These are phyloP conservation scores for Idaea straminata DNA, from an alignment of 2,888 invertebrate genomes.

Conservation along the genomic window DNA sequence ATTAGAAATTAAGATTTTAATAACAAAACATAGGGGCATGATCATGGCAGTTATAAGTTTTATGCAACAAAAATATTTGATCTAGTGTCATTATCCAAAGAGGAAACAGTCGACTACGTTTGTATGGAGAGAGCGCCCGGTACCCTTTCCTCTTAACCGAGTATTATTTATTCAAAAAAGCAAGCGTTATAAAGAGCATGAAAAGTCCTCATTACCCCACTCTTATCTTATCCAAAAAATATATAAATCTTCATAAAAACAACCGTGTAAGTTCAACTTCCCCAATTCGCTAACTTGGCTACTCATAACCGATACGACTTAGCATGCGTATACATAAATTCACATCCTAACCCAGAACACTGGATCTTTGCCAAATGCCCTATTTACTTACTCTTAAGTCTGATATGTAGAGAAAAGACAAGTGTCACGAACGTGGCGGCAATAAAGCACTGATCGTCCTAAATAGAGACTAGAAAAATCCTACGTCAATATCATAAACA, in stretches of 20 bases:
- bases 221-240: neutral
- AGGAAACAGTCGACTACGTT: too few relatives aligned
- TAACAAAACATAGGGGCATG: too few relatives aligned
- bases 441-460: neutral
- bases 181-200: too few relatives aligned
- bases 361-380: neutral
- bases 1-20: too few relatives aligned
- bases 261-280: neutral
- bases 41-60: too few relatives aligned
- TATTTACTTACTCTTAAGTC: neutral
- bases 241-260: neutral
- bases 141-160: too few relatives aligned
- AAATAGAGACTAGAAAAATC: neutral
- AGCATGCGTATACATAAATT: slow-evolving; percentile 28
- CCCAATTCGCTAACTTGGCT: slow-evolving; percentile 10
- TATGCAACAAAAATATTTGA: too few relatives aligned
- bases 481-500: neutral
- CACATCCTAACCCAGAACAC: slow-evolving; percentile 1
- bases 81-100: too few relatives aligned
- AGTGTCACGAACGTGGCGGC: neutral
- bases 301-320: slow-evolving; percentile 23
- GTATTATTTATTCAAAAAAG: too few relatives aligned
- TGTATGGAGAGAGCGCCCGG: too few relatives aligned
- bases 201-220: neutral
- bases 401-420: neutral